These are phyloP conservation scores for Carollia perspicillata DNA, from an alignment of 2,113 vertebrate genomes.

Conservation along the genomic window DNA sequence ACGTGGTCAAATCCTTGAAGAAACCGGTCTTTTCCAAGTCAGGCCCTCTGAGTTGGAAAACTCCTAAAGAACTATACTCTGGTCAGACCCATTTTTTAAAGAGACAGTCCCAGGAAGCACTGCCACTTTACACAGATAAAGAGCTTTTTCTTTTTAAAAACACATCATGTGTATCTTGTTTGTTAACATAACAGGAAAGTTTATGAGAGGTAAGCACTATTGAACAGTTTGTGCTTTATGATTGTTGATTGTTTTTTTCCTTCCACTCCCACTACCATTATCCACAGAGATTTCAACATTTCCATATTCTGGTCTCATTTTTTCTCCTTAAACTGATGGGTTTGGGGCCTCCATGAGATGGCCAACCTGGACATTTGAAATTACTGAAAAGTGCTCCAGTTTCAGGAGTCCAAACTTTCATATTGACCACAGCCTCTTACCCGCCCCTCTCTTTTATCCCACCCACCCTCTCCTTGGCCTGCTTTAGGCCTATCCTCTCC, in stretches of 20 bases:
- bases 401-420: not conserved
- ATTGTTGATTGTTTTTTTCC: not conserved
- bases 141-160: constrained; percentile 36
- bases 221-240: constrained; percentile 39
- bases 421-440: not conserved
- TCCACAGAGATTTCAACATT: not conserved
- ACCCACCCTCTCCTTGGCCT: not conserved
- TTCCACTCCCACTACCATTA: not conserved
- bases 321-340: constrained; percentile 1
- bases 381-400: not conserved
- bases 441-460: not conserved
- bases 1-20: constrained; percentile 27
- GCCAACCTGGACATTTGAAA: not conserved
- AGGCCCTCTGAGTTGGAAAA: constrained; percentile 21
- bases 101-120: constrained; percentile 37
- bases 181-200: not conserved
- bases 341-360: not conserved
- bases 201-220: constrained; percentile 2
- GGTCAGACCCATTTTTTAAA: constrained; percentile 35
- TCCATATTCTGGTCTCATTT: not conserved
- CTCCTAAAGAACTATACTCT: constrained; percentile 45
- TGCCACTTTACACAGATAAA: constrained; percentile 32
- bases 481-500: not conserved
- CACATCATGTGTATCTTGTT: constrained; percentile 24
- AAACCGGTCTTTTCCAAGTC: constrained; percentile 52